phyloP scores from a whole-genome alignment of 2,113 vertebrate species.

The Lepus americanus region DNA sequence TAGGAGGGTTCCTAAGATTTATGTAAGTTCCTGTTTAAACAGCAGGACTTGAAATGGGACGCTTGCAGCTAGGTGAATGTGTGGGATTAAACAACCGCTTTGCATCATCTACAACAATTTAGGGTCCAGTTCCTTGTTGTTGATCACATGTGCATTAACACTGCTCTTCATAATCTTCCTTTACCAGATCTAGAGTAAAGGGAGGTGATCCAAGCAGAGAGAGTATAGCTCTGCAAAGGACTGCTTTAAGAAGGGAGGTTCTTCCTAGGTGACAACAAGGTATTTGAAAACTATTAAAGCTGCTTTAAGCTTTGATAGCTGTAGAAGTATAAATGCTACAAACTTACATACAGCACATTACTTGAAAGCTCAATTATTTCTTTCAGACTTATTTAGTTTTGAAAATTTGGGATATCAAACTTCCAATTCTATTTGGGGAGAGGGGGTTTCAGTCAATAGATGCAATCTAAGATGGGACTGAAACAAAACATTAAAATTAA shows the following conservation, averaged over 20 bases:
- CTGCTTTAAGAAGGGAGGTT: constrained; percentile 62
- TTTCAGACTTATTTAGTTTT: neutral
- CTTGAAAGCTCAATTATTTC: too few relatives aligned
- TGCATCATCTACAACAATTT: constrained; percentile 27
- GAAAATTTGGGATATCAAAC: constrained; percentile 9
- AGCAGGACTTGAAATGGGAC: constrained; percentile 59
- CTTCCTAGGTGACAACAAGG: constrained; percentile 45
- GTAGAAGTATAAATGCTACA: too few relatives aligned
- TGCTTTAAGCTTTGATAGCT: constrained; percentile 9
- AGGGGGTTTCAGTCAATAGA: neutral
- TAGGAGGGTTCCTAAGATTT: constrained; percentile 8
- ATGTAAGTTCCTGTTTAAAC: neutral
- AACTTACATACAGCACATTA: too few relatives aligned
- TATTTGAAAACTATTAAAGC: constrained; percentile 59
- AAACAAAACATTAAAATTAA: constrained; percentile 51
- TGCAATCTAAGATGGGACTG: neutral
- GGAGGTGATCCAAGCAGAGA: constrained; percentile 76
- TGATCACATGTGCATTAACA: too few relatives aligned
- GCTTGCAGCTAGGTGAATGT: neutral
- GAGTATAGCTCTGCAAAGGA: constrained; percentile 68
- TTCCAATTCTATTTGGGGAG: constrained; percentile 11
- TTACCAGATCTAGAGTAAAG: constrained; percentile 43
- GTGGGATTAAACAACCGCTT: neutral
- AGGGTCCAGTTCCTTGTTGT: too few relatives aligned
- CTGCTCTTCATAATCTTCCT: too few relatives aligned